These are phyloP conservation scores for Apis cerana DNA, from an alignment of 1,140 invertebrate species.

Conservation along the genomic window DNA sequence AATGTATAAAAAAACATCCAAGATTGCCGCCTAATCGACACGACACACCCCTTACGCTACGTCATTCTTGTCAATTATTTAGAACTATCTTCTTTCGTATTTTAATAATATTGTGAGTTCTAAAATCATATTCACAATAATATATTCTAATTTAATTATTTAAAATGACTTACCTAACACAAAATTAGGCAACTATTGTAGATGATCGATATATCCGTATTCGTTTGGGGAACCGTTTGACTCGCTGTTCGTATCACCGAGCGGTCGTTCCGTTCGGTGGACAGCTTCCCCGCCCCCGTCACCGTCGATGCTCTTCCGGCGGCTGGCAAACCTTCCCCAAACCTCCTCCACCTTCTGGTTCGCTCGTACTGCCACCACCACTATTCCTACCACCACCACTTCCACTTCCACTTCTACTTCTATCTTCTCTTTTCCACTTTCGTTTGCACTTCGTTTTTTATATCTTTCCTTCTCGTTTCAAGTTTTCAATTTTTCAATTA, in stretches of 20 bases:
- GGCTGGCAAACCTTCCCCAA: conserved; percentile 31
- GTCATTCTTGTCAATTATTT: conserved; percentile 56
- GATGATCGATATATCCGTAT: conserved; percentile 48
- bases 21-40: conserved; percentile 23
- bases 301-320: conserved; percentile 36
- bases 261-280: conserved; percentile 65
- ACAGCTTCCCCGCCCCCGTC: conserved; percentile 61
- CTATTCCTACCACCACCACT: background rate
- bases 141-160: background rate
- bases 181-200: conserved; percentile 33
- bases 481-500: background rate
- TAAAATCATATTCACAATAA: background rate
- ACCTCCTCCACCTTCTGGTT: conserved; percentile 34
- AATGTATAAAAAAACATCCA: background rate
- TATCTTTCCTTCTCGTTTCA: background rate
- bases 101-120: background rate
- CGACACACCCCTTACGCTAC: conserved; percentile 64
- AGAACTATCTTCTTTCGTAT: background rate
- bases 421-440: conserved; percentile 7
- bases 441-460: background rate
- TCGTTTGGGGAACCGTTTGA: conserved; percentile 53
- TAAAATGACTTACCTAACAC: conserved; percentile 44
- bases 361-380: conserved; percentile 27
- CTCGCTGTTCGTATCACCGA: conserved; percentile 59
- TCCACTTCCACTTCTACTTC: background rate